Evolutionary conservation across 35 echinoderm and acorn worm genomes (phyloP).

Genomic region (Strongylocentrotus purpuratus): DNA sequence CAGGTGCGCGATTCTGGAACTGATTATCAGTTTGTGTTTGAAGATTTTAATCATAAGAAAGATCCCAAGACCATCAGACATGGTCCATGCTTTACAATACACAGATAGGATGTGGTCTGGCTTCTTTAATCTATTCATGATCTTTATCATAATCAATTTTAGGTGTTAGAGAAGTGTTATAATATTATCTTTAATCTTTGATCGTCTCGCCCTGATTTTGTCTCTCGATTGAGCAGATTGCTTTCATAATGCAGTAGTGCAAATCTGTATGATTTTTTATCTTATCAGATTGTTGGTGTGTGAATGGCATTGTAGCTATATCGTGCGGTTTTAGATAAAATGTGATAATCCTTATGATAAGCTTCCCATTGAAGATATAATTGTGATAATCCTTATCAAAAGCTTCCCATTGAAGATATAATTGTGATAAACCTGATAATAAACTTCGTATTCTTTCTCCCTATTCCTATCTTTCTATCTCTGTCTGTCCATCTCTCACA

Average conservation of each 20-base stretch:
- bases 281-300: not conserved
- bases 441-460: not conserved
- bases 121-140: not conserved
- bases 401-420: no score
- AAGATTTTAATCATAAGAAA: not conserved
- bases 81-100: not conserved
- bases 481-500: no score
- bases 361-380: not conserved
- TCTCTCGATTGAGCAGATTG: not conserved
- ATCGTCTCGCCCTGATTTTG: not conserved
- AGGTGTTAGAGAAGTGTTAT: not conserved
- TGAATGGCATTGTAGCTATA: not conserved
- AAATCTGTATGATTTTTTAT: slow-evolving; percentile 4
- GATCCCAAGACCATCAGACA: not conserved
- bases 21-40: not conserved
- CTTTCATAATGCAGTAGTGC: not conserved
- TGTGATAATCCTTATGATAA: no score
- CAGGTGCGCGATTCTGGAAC: not conserved
- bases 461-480: no score
- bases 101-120: not conserved
- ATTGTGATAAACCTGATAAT: not conserved
- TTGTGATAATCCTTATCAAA: not conserved
- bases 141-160: not conserved
- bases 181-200: not conserved
- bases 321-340: not conserved